A percentile compares a stretch with the other conserved stretches of the same genome.
Evolutionary conservation across 1,140 invertebrate genomes (phyloP).

Genomic region (Drosophila orena): DNA sequence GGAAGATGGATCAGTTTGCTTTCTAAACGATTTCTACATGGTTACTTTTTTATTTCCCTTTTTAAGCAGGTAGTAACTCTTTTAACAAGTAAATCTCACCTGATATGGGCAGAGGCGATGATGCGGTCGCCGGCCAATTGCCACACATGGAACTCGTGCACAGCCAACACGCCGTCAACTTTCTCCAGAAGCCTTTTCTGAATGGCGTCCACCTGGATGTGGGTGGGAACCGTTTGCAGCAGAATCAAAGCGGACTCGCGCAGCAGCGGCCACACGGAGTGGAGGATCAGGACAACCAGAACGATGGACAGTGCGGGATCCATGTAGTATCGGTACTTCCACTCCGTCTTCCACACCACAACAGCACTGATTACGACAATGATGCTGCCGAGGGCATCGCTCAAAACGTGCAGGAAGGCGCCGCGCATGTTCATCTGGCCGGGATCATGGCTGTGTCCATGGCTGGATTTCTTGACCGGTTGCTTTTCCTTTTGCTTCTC

Average conservation of each 20-base stretch:
- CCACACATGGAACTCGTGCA: slow-evolving; percentile 98
- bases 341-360: slow-evolving; percentile 94
- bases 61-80: too few relatives aligned
- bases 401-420: slow-evolving; percentile 98
- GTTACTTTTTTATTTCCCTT: too few relatives aligned
- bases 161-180: slow-evolving; percentile 95
- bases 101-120: slow-evolving; percentile 96
- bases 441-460: slow-evolving; percentile 88
- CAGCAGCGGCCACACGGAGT: slow-evolving; percentile 94
- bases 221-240: slow-evolving; percentile 96
- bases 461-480: slow-evolving; percentile 78
- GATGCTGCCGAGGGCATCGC: slow-evolving; percentile 97
- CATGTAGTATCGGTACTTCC: slow-evolving; percentile 93
- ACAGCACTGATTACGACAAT: slow-evolving; percentile 98
- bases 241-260: slow-evolving; percentile 95
- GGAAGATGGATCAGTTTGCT: not conserved
- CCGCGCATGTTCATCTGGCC: slow-evolving; percentile 98
- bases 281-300: slow-evolving; percentile 92
- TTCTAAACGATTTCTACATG: not conserved
- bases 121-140: slow-evolving; percentile 96
- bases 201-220: slow-evolving; percentile 96
- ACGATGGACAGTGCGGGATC: slow-evolving; percentile 96
- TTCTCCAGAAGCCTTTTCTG: slow-evolving; percentile 93
- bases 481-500: slow-evolving; percentile 81
- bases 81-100: slow-evolving; percentile 83